These are phyloP conservation scores for Nasonia vitripennis DNA, from an alignment of 1,140 invertebrate species.

Conservation along the genomic window DNA sequence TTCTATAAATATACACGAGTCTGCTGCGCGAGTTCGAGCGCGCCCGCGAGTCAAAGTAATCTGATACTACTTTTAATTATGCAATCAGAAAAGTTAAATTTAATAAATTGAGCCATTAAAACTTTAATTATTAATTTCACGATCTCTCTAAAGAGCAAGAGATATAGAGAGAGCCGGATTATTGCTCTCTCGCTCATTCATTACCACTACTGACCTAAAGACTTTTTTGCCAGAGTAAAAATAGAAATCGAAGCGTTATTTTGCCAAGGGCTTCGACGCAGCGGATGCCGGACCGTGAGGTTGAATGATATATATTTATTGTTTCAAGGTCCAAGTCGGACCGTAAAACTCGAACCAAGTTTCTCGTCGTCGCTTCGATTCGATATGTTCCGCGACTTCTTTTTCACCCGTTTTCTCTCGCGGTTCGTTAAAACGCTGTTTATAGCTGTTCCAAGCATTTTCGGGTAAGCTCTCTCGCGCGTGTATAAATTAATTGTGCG, in stretches of 20 bases:
- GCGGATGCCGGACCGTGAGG: neutral
- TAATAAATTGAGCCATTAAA: conserved; percentile 18
- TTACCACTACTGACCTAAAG: conserved; percentile 35
- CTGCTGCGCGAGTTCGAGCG: too few species aligned
- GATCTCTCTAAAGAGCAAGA: neutral
- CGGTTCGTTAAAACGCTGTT: neutral
- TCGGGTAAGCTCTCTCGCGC: conserved; percentile 15
- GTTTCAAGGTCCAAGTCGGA: neutral
- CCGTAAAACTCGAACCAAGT: neutral
- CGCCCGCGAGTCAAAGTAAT: too few species aligned
- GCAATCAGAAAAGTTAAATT: conserved; percentile 3
- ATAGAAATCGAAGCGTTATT: conserved; percentile 26
- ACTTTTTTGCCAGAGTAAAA: conserved; percentile 37
- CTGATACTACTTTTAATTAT: neutral
- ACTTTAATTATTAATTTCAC: conserved; percentile 3
- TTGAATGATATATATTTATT: conserved; percentile 2
- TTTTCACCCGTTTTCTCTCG: neutral
- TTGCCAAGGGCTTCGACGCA: conserved; percentile 27
- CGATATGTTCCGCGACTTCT: neutral
- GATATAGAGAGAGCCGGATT: too few species aligned
- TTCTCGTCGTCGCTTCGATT: too few species aligned
- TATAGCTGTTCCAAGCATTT: conserved; percentile 10
- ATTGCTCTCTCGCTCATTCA: conserved; percentile 22
- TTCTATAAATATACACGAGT: too few species aligned
- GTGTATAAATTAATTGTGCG: conserved; percentile 43